Base-by-base conservation (phyloP, 2,888 invertebrate genomes). In the Nasonia oneida region DNA sequence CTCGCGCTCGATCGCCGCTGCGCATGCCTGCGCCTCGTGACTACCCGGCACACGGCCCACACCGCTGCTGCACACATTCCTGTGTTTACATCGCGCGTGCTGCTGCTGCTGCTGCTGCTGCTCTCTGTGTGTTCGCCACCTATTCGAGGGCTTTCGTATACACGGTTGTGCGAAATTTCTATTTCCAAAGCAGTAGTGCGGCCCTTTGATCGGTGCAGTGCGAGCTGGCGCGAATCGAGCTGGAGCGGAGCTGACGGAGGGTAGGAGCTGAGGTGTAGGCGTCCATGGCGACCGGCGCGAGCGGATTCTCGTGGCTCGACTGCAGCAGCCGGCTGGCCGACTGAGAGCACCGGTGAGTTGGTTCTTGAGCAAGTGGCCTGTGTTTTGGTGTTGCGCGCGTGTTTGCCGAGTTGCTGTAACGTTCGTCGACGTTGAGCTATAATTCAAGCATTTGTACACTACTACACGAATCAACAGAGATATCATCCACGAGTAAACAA, bases 281-380 rank as follows among this genome's bases (percentile, higher is more conserved):
- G 80, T 83, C 83, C 79, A 83, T 86, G 86, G 86, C 83, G 83
- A 81, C 81, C 81, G 79, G 80, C 70, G 50, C 33, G 53, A 78
- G n/a, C 37, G 42, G 77, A 73, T 75, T 75, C 84, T 57, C 78
- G 50, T 67, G 75, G 77, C 64, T 57, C 14, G 39, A 74, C 85
- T 81, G 80, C 39, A 64, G 80, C 39, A 64, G 79, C 86, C 86
- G 86, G 79, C 71, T 47, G 53, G 70, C 29, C 33, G 53, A 42
- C 70, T 73, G 53, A 81, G 71, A 39, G 3, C 18, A 67, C 61
- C 71, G 84, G 84, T 80, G 77, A 77, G 77, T 85, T 81, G n/a
- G 1, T 42, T 37, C 14, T 47, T 2, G 12, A 37, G 23, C 18
- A 15, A 10, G 57, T 57, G 29, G 29, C 29, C 29, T 29, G 57